Percentiles rank a stretch among this genome's conserved stretches.
Evolutionary conservation across 2,113 vertebrate species (phyloP).

Genomic region (Poeciliopsis retropinna): DNA sequence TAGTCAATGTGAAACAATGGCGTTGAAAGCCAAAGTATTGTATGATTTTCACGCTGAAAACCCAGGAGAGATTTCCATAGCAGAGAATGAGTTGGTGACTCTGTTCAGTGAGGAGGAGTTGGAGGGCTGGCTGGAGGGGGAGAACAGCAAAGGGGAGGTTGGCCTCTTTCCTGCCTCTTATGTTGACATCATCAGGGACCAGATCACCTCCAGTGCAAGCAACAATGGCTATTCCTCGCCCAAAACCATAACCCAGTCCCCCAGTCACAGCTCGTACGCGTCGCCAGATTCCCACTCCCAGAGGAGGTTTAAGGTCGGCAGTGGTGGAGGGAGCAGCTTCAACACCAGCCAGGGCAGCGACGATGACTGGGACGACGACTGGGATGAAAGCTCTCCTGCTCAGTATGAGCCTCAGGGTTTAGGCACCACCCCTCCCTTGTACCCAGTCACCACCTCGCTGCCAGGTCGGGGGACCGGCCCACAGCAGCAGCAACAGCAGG

Average conservation of each 20-base stretch:
- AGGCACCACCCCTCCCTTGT: conserved; percentile 71
- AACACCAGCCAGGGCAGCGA: conserved; percentile 91
- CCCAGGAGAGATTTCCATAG: conserved; percentile 91
- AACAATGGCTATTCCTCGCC: conserved; percentile 65
- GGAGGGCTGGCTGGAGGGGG: conserved; percentile 93
- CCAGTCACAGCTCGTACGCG: conserved; percentile 63
- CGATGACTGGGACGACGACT: conserved; percentile 97
- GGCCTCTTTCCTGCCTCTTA: conserved; percentile 96
- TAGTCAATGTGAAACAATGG: conserved; percentile 75
- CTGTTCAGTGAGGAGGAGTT: conserved; percentile 91
- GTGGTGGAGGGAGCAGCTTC: conserved; percentile 55
- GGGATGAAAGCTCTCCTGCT: conserved; percentile 89
- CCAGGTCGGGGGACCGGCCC: conserved; percentile 67
- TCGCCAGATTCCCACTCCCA: conserved; percentile 62
- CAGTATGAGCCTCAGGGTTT: conserved; percentile 77
- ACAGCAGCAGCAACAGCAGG: conserved; percentile 63
- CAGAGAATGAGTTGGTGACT: conserved; percentile 90
- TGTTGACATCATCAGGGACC: conserved; percentile 86
- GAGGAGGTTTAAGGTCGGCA: conserved; percentile 51
- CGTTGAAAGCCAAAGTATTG: conserved; percentile 88
- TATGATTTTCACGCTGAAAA: conserved; percentile 95
- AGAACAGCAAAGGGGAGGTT: conserved; percentile 91
- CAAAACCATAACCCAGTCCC: conserved; percentile 51
- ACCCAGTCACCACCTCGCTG: conserved; percentile 82
- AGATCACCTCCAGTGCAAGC: conserved; percentile 62